phyloP scores from a whole-genome alignment of 2,888 invertebrate genomes.

The Acleris cristana region DNA sequence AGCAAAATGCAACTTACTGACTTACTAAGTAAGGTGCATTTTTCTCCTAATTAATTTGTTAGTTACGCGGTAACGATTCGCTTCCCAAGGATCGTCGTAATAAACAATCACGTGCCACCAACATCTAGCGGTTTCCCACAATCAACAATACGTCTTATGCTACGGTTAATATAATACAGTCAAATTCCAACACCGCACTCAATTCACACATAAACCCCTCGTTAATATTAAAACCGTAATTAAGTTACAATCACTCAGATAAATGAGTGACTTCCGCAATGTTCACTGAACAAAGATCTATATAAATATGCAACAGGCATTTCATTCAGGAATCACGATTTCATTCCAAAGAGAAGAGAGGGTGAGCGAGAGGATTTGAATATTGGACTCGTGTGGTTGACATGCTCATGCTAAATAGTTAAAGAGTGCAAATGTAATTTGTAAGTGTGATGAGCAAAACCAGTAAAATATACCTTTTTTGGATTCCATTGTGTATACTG shows the following conservation, averaged over 20 bases:
- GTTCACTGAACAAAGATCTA: slow-evolving; percentile 32
- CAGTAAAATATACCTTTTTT: no score
- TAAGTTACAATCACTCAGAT: slow-evolving; percentile 33
- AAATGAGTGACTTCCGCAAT: slow-evolving; percentile 31
- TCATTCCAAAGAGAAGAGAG: slow-evolving; percentile 18
- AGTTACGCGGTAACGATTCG: no score
- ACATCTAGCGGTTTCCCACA: no score
- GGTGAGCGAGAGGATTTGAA: slow-evolving; percentile 3
- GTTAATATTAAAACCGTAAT: slow-evolving; percentile 30
- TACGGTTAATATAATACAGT: slow-evolving; percentile 2
- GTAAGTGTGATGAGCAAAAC: no score
- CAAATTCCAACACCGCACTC: background rate
- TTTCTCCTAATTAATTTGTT: no score
- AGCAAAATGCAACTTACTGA: no score
- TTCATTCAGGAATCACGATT: slow-evolving; percentile 33
- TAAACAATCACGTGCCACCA: no score
- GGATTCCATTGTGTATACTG: no score
- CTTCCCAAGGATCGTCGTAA: no score
- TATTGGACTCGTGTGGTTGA: background rate
- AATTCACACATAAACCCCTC: slow-evolving; percentile 16
- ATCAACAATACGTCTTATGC: no score
- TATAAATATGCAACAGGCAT: slow-evolving; percentile 42
- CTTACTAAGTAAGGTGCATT: no score
- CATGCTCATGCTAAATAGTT: background rate
- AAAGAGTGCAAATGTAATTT: no score